Base-by-base conservation (phyloP, 2,797 vertebrate species). In the Crenuchus spilurus region DNA sequence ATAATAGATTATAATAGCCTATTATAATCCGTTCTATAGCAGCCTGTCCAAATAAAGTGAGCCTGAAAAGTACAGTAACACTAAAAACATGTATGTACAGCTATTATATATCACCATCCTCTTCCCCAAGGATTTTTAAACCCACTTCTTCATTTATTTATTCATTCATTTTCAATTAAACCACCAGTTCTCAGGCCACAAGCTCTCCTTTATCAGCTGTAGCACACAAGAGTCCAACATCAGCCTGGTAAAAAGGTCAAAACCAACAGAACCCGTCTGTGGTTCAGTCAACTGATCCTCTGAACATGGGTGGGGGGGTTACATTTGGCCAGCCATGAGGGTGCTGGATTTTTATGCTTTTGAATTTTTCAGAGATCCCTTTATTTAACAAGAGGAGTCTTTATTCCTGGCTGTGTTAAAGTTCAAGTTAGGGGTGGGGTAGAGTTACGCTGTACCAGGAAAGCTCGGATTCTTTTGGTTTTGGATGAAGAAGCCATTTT, bases 231-330 rank as follows among this genome's bases (percentile, higher is more conserved):
- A 11, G 33, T 5, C 2, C 58, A 61, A 35, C 6, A 11, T 58
- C 30, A 7, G n/a, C 4, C 8, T 6, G 60, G 5, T n/a, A 6
- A n/a, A 41, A 62, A 41, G 60, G 60, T 62, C 13, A 28, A 6
- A 6, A 28, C 60, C 60, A 26, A n/a, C 37, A 2, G 1, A 22
- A 61, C 9, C 4, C 4, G 7, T 11, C 57, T 61, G 86, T 78
- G 83, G 87, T 68, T 60, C 66, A 62, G 86, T 82, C 78, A 20
- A 73, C 67, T 84, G 72, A 88, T 84, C 78, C 82, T 61, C 87
- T 85, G 69, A 74, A 35, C 83, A 86, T 80, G 84, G 75, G 81
- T 75, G 77, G 82, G 55, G 26, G 75, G 79, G 84, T n/a, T n/a
- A n/a, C n/a, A n/a, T n/a, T n/a, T 84, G 84, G 80, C 13, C 24